These are phyloP conservation scores for Dysdera silvatica DNA, from an alignment of 1,140 invertebrate species.

Conservation along the genomic window DNA sequence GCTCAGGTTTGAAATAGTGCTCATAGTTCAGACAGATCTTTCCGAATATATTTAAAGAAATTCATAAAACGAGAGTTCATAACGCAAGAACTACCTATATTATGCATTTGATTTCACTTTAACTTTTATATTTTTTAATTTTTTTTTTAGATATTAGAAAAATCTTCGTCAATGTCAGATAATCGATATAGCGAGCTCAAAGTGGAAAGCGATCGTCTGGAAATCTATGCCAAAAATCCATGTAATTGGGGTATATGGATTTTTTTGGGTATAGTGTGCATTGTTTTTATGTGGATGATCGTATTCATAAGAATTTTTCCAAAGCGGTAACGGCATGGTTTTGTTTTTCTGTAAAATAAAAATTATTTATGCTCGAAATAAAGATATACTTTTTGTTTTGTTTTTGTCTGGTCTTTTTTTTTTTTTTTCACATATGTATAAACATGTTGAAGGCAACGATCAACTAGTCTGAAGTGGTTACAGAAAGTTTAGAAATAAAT, in stretches of 20 bases:
- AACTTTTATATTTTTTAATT: constrained; percentile 3
- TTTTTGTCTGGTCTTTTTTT: no score
- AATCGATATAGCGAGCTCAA: constrained; percentile 65
- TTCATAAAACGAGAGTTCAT: no score
- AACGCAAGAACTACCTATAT: no score
- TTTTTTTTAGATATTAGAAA: constrained; percentile 56
- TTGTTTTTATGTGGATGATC: constrained; percentile 83
- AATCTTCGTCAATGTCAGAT: constrained; percentile 68
- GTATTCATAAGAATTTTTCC: constrained; percentile 67
- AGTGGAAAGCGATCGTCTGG: constrained; percentile 68
- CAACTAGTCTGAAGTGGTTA: no score
- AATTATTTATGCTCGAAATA: no score
- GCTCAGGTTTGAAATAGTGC: neutral
- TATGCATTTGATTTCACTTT: no score
- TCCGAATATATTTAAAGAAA: no score
- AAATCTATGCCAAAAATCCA: constrained; percentile 71
- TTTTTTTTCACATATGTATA: no score
- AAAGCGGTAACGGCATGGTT: constrained; percentile 37
- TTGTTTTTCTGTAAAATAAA: no score
- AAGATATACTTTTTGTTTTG: no score
- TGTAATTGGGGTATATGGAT: constrained; percentile 93
- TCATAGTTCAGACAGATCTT: neutral
- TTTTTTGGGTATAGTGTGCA: constrained; percentile 70
- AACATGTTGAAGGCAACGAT: no score
- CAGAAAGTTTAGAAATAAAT: no score